Conservation (phyloP, 2,113 vertebrate genomes). For the Gallinago media region DNA sequence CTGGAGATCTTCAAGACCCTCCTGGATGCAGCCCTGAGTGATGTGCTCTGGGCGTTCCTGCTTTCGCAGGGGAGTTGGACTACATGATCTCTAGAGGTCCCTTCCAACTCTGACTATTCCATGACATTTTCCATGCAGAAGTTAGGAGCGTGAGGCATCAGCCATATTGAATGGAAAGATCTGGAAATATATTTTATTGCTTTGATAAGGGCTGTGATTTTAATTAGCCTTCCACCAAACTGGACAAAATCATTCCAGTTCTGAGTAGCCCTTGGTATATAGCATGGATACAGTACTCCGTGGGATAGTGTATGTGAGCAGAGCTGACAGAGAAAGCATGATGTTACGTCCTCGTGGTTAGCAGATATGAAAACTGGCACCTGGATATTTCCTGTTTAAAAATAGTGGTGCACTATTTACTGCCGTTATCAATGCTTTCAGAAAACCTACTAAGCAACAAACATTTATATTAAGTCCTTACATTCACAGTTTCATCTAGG, state of each 20-base stretch:
- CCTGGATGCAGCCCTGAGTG: too few species aligned
- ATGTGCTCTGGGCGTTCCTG: too few species aligned
- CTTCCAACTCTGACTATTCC: too few species aligned
- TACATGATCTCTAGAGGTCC: too few species aligned
- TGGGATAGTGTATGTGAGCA: neutral
- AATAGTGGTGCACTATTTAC: neutral
- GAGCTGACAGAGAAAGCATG: neutral
- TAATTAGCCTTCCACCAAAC: neutral
- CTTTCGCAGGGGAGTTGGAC: too few species aligned
- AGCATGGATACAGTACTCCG: neutral
- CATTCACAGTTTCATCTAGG: neutral
- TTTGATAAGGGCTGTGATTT: slow-evolving; percentile 33
- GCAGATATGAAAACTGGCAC: neutral
- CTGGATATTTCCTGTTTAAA: neutral
- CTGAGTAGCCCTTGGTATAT: neutral
- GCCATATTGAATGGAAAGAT: neutral
- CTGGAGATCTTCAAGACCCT: too few species aligned
- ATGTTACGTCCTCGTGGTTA: neutral
- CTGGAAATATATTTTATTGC: neutral
- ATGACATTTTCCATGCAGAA: neutral
- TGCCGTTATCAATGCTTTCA: neutral
- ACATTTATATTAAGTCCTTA: neutral
- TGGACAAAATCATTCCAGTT: neutral
- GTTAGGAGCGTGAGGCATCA: neutral
- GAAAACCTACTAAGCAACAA: neutral